These are phyloP conservation scores for Chondrosia reniformis DNA, from an alignment of 37 sponge, comb jelly and placozoan species.

Conservation along the genomic window DNA sequence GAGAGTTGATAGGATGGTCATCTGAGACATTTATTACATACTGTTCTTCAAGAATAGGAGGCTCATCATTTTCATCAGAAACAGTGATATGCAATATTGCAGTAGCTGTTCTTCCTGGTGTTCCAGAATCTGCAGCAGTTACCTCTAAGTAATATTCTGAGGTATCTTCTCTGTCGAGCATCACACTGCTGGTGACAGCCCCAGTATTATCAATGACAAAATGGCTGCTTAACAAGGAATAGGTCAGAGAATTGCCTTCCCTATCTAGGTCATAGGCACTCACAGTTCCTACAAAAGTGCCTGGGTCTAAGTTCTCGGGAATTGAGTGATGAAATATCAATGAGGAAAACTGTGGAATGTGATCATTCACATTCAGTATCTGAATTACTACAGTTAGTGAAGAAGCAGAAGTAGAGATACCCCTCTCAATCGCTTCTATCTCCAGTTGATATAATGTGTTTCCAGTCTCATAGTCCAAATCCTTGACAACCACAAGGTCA, in stretches of 20 bases:
- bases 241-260: constrained; percentile 3
- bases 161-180: constrained; percentile 27
- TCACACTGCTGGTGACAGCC: neutral
- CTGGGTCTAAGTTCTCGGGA: neutral
- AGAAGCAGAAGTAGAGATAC: neutral
- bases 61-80: constrained; percentile 17
- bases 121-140: constrained; percentile 29
- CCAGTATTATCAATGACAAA: constrained; percentile 20
- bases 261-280: constrained; percentile 40
- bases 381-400: neutral
- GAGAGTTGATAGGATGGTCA: constrained; percentile 32
- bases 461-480: constrained; percentile 44
- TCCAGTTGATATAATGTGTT: neutral
- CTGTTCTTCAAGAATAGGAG: constrained; percentile 17
- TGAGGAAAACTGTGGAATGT: constrained; percentile 46
- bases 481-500: constrained; percentile 20
- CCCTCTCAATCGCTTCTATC: constrained; percentile 35
- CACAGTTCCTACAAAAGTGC: constrained; percentile 18
- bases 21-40: constrained; percentile 21
- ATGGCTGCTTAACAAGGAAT: constrained; percentile 14
- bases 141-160: constrained; percentile 34
- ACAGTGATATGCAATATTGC: constrained; percentile 37
- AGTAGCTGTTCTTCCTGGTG: constrained; percentile 12
- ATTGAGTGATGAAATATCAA: constrained; percentile 30
- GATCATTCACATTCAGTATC: constrained; percentile 43